Base-by-base conservation (phyloP, 2,113 vertebrate species). In the Potamarius usumacintae region DNA sequence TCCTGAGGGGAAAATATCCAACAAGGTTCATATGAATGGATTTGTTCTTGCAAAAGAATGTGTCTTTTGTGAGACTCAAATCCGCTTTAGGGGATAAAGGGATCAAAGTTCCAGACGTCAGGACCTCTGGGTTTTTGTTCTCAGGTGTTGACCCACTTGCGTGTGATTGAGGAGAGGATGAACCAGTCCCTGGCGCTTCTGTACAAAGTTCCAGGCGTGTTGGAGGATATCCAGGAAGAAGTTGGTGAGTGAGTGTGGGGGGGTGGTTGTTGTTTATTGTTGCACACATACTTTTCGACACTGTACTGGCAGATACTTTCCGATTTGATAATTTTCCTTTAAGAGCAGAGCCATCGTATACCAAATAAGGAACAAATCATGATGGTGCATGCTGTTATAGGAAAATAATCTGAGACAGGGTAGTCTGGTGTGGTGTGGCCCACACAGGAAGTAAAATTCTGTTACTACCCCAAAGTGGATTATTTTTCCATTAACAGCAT, bases 101-200 rank as follows among this genome's bases (percentile, higher is more conserved):
- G 69, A 86, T 89, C 60, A 89, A 77, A 85, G 57, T 42, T 60
- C 27, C 48, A 83, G 17, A 65, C 10, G 1, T 52, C 12, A 83
- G 53, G 58, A 63, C 57, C 65, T 71, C 25, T 76, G 80, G 10
- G n/a, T 63, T 86, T 87, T 69, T 85, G 53, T 0, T 50, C 0
- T 85, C 58, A 99, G 98, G 98, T 99, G 60, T 96, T 99, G 96
- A 99, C 98, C 55, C 98, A 99, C 92, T 96, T 99, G 90, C 97
- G 97, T 58, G 97, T 99, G 89, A 99, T 99, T 77, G 98, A 99
- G 34, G 98, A 99, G 89, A 96, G 98, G 74, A 99, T 99, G 98
- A 99, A 99, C 94, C 98, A 99, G 94, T 99, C 97, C 89, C 96
- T 99, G 82, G 97, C 96, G 12, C 96, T 99, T 86, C 97, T 99